Base-by-base conservation (phyloP, 2,113 vertebrate genomes). In the Cavia aperea region DNA sequence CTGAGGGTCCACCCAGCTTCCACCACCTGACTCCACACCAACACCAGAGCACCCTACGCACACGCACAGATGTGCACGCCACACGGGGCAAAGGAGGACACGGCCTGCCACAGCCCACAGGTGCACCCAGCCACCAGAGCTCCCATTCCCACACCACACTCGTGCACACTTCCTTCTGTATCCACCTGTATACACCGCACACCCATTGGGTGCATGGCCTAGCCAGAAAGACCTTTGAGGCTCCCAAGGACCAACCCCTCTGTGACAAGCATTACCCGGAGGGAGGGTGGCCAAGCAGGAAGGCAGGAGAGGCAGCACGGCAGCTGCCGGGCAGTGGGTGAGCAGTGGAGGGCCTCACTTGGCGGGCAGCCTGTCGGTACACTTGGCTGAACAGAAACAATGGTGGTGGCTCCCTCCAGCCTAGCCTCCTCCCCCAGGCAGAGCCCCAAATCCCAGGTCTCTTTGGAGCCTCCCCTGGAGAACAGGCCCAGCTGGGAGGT, bases 351-450 rank as follows among this genome's bases (percentile, higher is more conserved):
- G 94, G 90, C 73, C 85, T 82, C 73, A 62, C 79, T 65, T 90
- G 95, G 91, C 92, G 0, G 63, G 85, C 62, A 60, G 92, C 90
- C 91, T 26, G 36, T 51, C 78, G 15, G 7, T 85, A 95, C 95
- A 95, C 94, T 95, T 96, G 96, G 89, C 84, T 96, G 96, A 93
- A 82, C 96, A 96, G 93, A 96, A 91, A 97, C 96, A 96, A 97
- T 96, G 85, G 83, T 54, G 81, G 95, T 86, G 81, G 86, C 87
- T 91, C 81, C 75, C 84, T 33, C 33, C 31, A 16, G 73, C 90
- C 92, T 31, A 33, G 92, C 83, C 93, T 96, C 89, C 88, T 90
- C 86, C 95, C 70, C 68, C 79, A 92, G 95, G 89, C 95, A 81
- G 29, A 65, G 62, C 82, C 91, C 43, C 16, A 4, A 84, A 79